Conservation (phyloP, 2,888 invertebrate species). For the Parnassius mnemosyne region DNA sequence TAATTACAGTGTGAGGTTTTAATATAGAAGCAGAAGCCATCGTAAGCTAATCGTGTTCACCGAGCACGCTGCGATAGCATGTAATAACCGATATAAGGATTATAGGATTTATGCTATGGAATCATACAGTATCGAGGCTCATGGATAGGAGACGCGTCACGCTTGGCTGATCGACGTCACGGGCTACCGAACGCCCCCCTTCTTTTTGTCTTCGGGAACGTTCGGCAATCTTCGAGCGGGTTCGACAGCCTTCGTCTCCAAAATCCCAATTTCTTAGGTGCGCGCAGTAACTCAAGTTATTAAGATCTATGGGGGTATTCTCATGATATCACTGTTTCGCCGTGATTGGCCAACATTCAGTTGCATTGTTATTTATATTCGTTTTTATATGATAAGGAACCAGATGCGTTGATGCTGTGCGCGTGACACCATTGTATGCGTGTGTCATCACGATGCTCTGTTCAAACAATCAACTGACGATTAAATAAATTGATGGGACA, state of each 20-base stretch:
- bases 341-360: constrained; percentile 40
- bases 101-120: constrained; percentile 45
- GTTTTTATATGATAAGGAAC: constrained; percentile 16
- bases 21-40: not conserved
- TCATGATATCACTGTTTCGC: constrained; percentile 49
- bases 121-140: constrained; percentile 48
- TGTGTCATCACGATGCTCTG: constrained; percentile 24
- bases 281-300: constrained; percentile 42
- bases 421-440: constrained; percentile 17
- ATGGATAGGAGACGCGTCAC: constrained; percentile 54
- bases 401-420: constrained; percentile 17
- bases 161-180: constrained; percentile 61
- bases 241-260: constrained; percentile 37
- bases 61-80: not conserved
- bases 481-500: constrained; percentile 26
- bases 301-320: constrained; percentile 48
- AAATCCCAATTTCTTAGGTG: constrained; percentile 55
- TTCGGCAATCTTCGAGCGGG: constrained; percentile 53
- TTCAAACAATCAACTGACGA: constrained; percentile 26
- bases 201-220: constrained; percentile 50
- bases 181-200: constrained; percentile 56
- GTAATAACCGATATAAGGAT: constrained; percentile 42
- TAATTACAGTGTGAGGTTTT: too few species aligned
- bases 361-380: constrained; percentile 24
- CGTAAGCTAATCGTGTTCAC: not conserved